phyloP scores from a whole-genome alignment of 2,113 vertebrate species.

The Chloropsis hardwickii region DNA sequence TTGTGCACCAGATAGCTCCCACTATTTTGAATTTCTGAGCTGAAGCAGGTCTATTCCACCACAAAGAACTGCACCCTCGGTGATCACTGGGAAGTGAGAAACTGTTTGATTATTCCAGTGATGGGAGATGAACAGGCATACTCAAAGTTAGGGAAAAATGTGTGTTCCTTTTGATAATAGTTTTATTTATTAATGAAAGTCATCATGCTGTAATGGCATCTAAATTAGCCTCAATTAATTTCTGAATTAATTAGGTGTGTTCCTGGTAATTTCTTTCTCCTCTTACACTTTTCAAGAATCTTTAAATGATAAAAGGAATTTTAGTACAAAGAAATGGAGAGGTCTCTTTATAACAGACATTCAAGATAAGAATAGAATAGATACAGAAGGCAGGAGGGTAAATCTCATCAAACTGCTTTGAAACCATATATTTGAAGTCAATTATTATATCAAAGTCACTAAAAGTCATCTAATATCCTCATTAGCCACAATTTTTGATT shows the following conservation, averaged over 20 bases:
- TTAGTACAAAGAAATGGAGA: slow-evolving; percentile 17
- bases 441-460: slow-evolving; percentile 20
- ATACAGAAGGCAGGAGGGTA: background rate
- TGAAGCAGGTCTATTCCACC: background rate
- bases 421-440: background rate
- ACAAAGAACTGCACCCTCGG: background rate
- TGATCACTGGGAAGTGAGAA: background rate
- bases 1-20: background rate
- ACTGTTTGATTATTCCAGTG: background rate
- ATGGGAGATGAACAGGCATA: background rate
- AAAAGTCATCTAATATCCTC: slow-evolving; percentile 13
- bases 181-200: slow-evolving; percentile 27
- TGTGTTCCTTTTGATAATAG: background rate
- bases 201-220: background rate
- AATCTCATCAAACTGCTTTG: background rate
- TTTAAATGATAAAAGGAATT: slow-evolving; percentile 57
- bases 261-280: slow-evolving; percentile 23
- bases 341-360: background rate
- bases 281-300: slow-evolving; percentile 31
- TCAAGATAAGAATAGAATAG: background rate
- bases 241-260: slow-evolving; percentile 9
- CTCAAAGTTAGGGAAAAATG: background rate
- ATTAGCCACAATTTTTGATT: slow-evolving; percentile 18
- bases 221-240: slow-evolving; percentile 14
- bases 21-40: background rate